These are phyloP conservation scores for Istiophorus platypterus DNA, from an alignment of 2,113 vertebrate genomes.

Conservation along the genomic window DNA sequence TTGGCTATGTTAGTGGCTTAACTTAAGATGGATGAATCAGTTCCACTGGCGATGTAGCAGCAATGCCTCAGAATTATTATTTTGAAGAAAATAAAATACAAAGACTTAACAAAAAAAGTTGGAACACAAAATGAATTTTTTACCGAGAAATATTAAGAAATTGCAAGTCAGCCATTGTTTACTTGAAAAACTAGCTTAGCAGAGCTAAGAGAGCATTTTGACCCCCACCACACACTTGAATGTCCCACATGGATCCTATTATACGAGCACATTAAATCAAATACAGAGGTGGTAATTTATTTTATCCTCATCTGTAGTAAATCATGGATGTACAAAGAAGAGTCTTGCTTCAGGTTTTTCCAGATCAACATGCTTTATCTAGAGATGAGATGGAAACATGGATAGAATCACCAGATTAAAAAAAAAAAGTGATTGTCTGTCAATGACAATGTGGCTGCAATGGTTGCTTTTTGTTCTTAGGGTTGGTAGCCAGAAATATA, in stretches of 20 bases:
- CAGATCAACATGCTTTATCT: conserved; percentile 27
- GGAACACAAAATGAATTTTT: background rate
- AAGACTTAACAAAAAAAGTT: background rate
- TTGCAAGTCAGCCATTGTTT: conserved; percentile 14
- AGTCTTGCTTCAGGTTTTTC: conserved; percentile 9
- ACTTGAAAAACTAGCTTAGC: conserved; percentile 53
- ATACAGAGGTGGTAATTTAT: conserved; percentile 58
- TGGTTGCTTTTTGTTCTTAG: background rate
- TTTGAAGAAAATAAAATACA: background rate
- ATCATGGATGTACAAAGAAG: conserved; percentile 31
- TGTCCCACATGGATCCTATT: conserved; percentile 73
- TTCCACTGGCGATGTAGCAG: background rate
- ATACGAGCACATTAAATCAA: conserved; percentile 59
- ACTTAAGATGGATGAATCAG: background rate
- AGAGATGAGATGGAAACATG: conserved; percentile 41
- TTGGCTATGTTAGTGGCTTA: background rate
- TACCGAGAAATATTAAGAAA: background rate
- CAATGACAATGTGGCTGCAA: background rate
- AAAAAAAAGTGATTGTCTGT: background rate
- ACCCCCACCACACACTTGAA: conserved; percentile 52
- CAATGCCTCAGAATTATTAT: background rate
- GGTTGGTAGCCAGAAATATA: background rate
- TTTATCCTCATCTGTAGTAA: conserved; percentile 58
- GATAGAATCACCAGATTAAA: conserved; percentile 17
- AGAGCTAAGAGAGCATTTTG: conserved; percentile 56